These are phyloP conservation scores for Pandemis heparana DNA, from an alignment of 2,888 invertebrate genomes.

Conservation along the genomic window DNA sequence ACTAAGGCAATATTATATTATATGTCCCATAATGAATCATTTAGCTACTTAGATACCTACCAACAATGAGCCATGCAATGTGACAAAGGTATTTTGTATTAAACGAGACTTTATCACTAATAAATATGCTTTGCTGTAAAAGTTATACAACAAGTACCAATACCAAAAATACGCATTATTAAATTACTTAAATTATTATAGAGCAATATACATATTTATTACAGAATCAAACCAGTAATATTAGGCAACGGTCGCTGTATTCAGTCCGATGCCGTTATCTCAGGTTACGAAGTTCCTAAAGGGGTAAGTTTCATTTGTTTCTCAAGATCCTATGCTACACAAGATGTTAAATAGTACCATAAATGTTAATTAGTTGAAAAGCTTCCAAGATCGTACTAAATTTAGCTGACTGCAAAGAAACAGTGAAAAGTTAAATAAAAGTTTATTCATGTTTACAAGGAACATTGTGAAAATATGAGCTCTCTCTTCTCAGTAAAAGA, in stretches of 20 bases:
- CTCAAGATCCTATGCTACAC: conserved; percentile 8
- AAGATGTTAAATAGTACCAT: not conserved
- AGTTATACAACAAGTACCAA: too few species aligned
- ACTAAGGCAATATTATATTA: not conserved
- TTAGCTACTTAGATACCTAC: not conserved
- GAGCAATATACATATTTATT: conserved; percentile 48
- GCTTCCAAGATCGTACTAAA: conserved; percentile 18
- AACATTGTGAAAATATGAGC: not conserved
- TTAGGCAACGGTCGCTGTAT: conserved; percentile 92
- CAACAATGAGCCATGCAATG: not conserved
- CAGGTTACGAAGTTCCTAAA: conserved; percentile 92
- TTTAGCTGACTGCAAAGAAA: conserved; percentile 5
- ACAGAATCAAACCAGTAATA: conserved; percentile 92
- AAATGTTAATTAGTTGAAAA: conserved; percentile 20
- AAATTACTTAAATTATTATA: not conserved
- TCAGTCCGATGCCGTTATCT: conserved; percentile 90
- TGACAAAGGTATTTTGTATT: not conserved
- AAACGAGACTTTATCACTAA: too few species aligned
- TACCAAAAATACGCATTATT: too few species aligned
- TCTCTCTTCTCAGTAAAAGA: not conserved
- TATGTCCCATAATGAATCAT: not conserved
- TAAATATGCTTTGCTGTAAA: too few species aligned
- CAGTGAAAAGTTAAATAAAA: conserved; percentile 4
- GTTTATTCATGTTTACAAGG: conserved; percentile 13
- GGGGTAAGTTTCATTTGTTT: conserved; percentile 85